Base-by-base conservation (phyloP, 2,888 invertebrate species). In the Drymonia ruficornis region DNA sequence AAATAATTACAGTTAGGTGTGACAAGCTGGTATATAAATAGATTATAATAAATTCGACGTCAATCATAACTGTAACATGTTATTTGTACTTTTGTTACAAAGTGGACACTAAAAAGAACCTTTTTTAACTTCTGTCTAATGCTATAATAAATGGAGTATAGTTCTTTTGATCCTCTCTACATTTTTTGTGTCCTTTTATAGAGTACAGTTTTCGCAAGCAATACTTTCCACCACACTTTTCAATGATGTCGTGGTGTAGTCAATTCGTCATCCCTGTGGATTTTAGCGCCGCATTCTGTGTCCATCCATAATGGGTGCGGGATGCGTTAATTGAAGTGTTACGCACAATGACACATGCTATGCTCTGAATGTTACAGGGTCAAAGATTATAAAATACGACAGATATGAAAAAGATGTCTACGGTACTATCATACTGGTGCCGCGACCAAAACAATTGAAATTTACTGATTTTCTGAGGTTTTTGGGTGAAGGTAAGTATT, bases 261-360 rank as follows among this genome's bases (percentile, higher is more conserved):
- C 36, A 59, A 63, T 67, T 70, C 59, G 62, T 72, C 67, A 65
- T 63, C 52, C 57, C 54, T 69, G 66, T 64, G 60, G 38, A 71
- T 81, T 80, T 82, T 79, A 86, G 80, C 81, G 83, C 81, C 78
- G 67, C 73, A 70, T 78, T 78, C 77, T 77, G 73, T 73, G 65
- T 67, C 55, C 66, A 76, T 70, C 77, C 81, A 80, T 88, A 89
- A 86, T 87, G 86, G 84, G 79, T 68, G 74, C 80, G 67, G 72
- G 67, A 72, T 76, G 78, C 85, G 90, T 84, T 90, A 91, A 91
- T 91, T 90, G 79, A 72, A 78, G 78, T 70, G 81, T 83, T 83
- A 87, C 84, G 83, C 86, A 87, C 87, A 86, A 86, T 86, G 84
- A 85, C 81, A 80, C 74, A 78, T 76, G 74, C 79, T 82, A 83